Conservation (phyloP, 2,113 vertebrate genomes). For the Cariama cristata region DNA sequence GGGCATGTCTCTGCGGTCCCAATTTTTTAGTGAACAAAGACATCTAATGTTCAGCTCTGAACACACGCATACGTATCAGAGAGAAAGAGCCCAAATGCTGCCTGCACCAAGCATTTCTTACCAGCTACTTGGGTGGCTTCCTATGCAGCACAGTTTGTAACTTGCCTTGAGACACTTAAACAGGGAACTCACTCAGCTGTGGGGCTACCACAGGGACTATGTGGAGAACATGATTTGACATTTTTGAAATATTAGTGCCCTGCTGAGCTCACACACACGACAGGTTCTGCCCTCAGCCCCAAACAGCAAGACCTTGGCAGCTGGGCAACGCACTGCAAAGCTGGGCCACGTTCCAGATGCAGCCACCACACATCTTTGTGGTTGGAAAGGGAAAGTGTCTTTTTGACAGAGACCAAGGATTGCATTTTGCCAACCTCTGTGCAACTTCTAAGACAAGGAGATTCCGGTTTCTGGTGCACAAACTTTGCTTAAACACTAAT, state of each 20-base stretch:
- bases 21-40: constrained; percentile 1
- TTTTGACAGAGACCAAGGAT: background rate
- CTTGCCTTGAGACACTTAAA: background rate
- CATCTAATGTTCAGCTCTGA: constrained; percentile 18
- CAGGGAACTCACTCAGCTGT: background rate
- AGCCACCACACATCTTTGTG: too few species aligned
- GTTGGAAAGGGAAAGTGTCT: accelerated
- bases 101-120: background rate
- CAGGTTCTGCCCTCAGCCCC: background rate
- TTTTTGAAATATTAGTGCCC: accelerated
- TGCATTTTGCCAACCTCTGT: background rate
- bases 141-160: background rate
- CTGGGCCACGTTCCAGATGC: accelerated
- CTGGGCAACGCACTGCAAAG: background rate
- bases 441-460: background rate
- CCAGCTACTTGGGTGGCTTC: background rate
- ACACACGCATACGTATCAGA: too few species aligned
- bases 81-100: background rate
- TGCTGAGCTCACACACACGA: background rate
- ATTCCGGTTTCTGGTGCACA: background rate
- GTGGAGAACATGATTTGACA: background rate
- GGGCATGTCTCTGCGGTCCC: background rate
- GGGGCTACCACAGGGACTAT: background rate
- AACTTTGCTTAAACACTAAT: background rate
- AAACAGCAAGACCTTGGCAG: accelerated